Base-by-base conservation (phyloP, 1,140 invertebrate species). In the Spodoptera litura region DNA sequence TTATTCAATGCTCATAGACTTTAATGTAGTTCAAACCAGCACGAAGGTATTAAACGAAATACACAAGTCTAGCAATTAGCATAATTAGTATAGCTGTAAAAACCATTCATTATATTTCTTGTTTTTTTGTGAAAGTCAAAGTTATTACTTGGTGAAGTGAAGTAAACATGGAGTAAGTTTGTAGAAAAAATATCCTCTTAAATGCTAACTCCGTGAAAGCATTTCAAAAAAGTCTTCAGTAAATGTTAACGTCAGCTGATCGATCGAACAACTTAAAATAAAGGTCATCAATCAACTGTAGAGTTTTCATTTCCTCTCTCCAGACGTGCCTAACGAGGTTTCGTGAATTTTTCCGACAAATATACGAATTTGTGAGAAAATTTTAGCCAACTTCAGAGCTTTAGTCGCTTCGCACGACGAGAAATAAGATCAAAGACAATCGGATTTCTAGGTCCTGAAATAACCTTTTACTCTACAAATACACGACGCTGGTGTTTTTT, bases 221-320 rank as follows among this genome's bases (percentile, higher is more conserved):
- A 70, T 71, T 35, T 4, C 35, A 64, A 56, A 55, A 56, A 71
- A 15, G 53, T 31, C 31, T 35, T 51, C 44, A 10, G 49, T 20
- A 70, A 70, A 13, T 51, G 62, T 66, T 49, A 51, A 70, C 44
- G 66, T 52, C 27, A 56, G 44, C 68, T 71, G 68, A 71, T 71
- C 53, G 68, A 71, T 71, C 31, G 68, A 71, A 56, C 68, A 71
- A 71, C 52, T 71, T 71, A 55, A 71, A 71, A 71, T 71, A 71
- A 55, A 56, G 52, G 68, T 56, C 68, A 71, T 71, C 68, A 71
- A 71, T 71, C 68, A 71, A 71, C 68, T 71, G n/a, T 13, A 53
- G 53, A 71, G 68, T 55, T 71, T 71, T 53, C 53, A 71, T 71
- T 71, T 71, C 68, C 68, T 55, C 12, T 25, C 52, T 56, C 11